phyloP scores from a whole-genome alignment of 2,113 vertebrate genomes.

The Pelvicachromis taeniatus region DNA sequence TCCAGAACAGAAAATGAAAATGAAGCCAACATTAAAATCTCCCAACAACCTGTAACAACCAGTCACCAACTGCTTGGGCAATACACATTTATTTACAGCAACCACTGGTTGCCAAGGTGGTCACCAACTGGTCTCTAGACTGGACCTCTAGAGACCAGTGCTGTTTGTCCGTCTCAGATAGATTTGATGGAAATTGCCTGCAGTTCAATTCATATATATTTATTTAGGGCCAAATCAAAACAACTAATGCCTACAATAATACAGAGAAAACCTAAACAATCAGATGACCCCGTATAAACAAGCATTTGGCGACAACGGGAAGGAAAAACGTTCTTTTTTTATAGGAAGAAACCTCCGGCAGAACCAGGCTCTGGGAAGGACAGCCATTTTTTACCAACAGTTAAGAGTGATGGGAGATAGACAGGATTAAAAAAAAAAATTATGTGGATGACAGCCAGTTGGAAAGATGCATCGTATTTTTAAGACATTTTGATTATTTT shows the following conservation, averaged over 20 bases:
- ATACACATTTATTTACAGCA: not conserved
- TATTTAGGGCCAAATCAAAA: not conserved
- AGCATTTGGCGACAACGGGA: not conserved
- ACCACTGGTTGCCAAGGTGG: fast-evolving
- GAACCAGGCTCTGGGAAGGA: not conserved
- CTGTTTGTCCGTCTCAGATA: not conserved
- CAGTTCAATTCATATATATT: not conserved
- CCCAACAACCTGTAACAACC: not conserved
- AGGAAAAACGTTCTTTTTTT: not conserved
- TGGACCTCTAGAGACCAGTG: not conserved
- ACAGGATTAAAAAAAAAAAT: not conserved
- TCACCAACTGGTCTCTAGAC: not conserved
- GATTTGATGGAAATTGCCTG: not conserved
- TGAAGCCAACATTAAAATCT: not conserved
- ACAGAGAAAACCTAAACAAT: not conserved
- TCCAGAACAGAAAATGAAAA: not conserved
- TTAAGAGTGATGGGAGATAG: not conserved
- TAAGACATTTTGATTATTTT: not conserved
- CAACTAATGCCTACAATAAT: too few relatives aligned
- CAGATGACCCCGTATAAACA: fast-evolving
- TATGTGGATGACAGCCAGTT: not conserved
- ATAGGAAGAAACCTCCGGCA: not conserved
- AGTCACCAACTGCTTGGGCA: not conserved
- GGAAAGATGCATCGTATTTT: not conserved
- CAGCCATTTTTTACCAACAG: not conserved